These are phyloP conservation scores for Oxystoma pomonae DNA, from an alignment of 2,888 invertebrate species.

Conservation along the genomic window DNA sequence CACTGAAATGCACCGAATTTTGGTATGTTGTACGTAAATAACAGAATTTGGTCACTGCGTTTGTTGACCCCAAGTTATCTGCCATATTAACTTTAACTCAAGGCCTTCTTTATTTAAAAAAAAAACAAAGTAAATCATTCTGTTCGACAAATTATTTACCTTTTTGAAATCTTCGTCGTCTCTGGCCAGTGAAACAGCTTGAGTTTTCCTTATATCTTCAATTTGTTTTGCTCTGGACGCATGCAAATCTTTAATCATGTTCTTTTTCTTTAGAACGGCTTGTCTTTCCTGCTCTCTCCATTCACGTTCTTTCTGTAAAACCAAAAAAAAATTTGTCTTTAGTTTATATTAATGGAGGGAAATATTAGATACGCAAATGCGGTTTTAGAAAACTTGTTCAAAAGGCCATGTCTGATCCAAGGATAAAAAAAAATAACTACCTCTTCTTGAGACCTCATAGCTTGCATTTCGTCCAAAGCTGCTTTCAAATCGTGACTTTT, in stretches of 20 bases:
- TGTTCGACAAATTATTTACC: conserved; percentile 23
- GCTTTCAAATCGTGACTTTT: conserved; percentile 51
- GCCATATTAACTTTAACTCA: too few relatives aligned
- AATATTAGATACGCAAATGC: too few relatives aligned
- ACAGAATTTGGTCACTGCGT: too few relatives aligned
- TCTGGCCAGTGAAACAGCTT: conserved; percentile 63
- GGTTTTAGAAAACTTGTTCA: too few relatives aligned
- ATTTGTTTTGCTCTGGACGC: conserved; percentile 49
- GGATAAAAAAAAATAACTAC: conserved; percentile 31
- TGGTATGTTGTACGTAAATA: too few relatives aligned
- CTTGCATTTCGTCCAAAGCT: conserved; percentile 51
- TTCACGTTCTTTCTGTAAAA: conserved; percentile 59
- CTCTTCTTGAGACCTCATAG: conserved; percentile 53
- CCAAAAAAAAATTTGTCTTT: conserved; percentile 1
- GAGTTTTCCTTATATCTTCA: conserved; percentile 54
- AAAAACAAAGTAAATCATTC: neutral
- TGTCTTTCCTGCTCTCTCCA: conserved; percentile 64
- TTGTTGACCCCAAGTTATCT: too few relatives aligned
- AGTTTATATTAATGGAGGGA: neutral
- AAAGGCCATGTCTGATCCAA: too few relatives aligned
- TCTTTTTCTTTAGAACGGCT: conserved; percentile 55
- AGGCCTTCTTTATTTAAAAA: too few relatives aligned
- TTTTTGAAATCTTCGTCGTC: conserved; percentile 49
- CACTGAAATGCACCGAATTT: too few relatives aligned
- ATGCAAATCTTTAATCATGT: conserved; percentile 50